Conservation (phyloP, 2,113 vertebrate genomes). For the Daubentonia madagascariensis region DNA sequence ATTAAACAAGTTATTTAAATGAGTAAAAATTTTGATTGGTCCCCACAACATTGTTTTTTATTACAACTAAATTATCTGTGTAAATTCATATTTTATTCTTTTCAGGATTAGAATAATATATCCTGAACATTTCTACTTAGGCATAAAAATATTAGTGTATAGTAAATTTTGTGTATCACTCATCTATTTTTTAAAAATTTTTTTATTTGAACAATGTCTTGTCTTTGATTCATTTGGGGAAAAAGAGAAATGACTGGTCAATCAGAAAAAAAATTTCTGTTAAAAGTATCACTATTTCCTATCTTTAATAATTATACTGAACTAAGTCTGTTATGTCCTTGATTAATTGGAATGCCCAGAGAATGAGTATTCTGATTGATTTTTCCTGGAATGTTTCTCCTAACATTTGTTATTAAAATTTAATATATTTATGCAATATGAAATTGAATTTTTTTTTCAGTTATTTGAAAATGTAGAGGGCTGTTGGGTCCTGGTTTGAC, state of each 20-base stretch:
- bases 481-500: background rate
- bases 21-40: background rate
- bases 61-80: background rate
- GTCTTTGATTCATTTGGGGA: background rate
- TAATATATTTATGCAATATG: constrained; percentile 11
- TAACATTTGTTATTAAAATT: constrained; percentile 22
- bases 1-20: constrained; percentile 35
- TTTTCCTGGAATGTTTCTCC: constrained; percentile 27
- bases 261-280: background rate
- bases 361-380: constrained; percentile 25
- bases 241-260: constrained; percentile 12
- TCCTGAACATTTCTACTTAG: background rate
- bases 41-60: background rate
- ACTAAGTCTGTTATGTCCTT: background rate
- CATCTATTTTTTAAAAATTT: background rate
- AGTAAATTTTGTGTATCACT: constrained; percentile 21
- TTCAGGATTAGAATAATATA: background rate
- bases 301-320: constrained; percentile 29
- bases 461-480: background rate
- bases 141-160: background rate
- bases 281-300: background rate
- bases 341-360: background rate
- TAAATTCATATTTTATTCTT: constrained; percentile 9
- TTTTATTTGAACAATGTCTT: constrained; percentile 8
- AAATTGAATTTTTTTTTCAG: constrained; percentile 21